Conservation (phyloP, 2,888 invertebrate genomes). For the Lutraria lutraria region DNA sequence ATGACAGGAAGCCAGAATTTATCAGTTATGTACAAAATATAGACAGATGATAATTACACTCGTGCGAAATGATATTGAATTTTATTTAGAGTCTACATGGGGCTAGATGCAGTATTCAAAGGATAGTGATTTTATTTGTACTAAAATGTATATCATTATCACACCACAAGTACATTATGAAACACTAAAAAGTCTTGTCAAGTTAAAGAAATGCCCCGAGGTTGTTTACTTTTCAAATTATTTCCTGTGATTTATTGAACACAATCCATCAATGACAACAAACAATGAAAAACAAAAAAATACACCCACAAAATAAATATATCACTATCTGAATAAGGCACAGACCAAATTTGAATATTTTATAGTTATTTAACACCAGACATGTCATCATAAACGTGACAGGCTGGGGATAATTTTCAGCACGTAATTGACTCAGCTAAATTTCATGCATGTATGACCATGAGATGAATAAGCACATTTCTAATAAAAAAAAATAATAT, state of each 20-base stretch:
- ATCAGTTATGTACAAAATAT: background rate
- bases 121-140: background rate
- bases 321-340: too few species aligned
- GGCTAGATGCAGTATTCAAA: too few species aligned
- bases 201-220: background rate
- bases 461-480: too few species aligned
- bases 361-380: too few species aligned
- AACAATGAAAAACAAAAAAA: background rate
- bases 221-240: background rate
- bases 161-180: background rate
- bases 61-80: background rate
- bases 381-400: too few species aligned
- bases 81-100: background rate
- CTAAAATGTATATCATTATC: background rate
- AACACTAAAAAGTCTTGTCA: background rate
- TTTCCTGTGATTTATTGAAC: conserved; percentile 1
- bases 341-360: too few species aligned
- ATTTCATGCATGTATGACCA: too few species aligned
- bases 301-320: too few species aligned
- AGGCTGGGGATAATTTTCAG: too few species aligned
- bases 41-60: background rate
- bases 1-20: conserved; percentile 3
- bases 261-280: background rate
- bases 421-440: too few species aligned
- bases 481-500: too few species aligned